phyloP scores from a whole-genome alignment of 64 coral and sea anemone genomes.

The Montipora efflorescens region DNA sequence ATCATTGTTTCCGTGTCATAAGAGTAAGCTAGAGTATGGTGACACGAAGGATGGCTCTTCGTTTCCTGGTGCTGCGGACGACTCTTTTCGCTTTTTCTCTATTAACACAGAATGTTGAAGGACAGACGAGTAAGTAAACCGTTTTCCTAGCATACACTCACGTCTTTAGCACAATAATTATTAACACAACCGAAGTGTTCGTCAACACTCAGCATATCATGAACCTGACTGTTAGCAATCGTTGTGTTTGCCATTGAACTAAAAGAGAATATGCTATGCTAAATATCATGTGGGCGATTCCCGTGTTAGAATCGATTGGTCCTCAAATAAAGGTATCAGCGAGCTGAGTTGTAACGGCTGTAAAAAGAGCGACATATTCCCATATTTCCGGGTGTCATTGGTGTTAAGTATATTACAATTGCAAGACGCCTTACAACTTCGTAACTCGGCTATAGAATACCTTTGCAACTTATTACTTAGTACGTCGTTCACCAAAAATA shows the following conservation, averaged over 20 bases:
- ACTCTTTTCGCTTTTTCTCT: not conserved
- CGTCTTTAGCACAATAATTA: not conserved
- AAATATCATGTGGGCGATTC: not conserved
- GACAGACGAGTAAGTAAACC: conserved; percentile 24
- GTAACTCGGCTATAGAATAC: too few species aligned
- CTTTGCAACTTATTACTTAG: too few species aligned
- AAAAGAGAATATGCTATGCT: not conserved
- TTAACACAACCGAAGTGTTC: too few species aligned
- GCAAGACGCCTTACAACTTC: too few species aligned
- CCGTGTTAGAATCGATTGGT: not conserved
- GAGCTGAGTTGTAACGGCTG: not conserved
- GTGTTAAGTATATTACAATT: too few species aligned
- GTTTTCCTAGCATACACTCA: not conserved
- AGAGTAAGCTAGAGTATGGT: not conserved
- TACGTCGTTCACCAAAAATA: too few species aligned
- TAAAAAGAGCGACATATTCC: not conserved
- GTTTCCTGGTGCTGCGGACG: not conserved
- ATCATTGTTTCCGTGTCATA: not conserved
- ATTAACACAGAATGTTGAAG: not conserved
- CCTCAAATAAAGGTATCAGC: too few species aligned
- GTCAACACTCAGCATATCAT: too few species aligned
- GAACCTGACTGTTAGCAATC: too few species aligned
- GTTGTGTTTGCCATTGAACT: too few species aligned
- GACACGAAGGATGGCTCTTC: not conserved
- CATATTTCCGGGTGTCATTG: not conserved